Evolutionary conservation across 2,113 vertebrate species (phyloP), one percentile per base, ranked within the genome.

Genomic region (Paradoxurus hermaphroditus): DNA sequence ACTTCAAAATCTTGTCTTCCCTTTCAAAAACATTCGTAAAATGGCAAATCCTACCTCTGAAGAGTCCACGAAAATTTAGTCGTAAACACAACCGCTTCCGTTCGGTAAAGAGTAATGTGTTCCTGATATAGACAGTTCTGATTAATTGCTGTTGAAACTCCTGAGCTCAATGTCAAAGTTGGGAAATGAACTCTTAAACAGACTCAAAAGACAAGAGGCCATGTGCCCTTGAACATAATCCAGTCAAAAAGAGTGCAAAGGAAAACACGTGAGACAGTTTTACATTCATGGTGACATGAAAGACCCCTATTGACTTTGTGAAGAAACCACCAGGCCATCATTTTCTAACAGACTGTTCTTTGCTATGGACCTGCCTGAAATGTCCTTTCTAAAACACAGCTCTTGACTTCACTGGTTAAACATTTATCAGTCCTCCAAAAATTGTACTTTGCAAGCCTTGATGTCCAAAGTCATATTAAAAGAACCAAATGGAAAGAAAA

Each of bases 91-190:
- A 87, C 95, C 4, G 63, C 91, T 98, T 96, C 95, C 97, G 89
- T 97, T 97, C 98, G 98, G 89, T 87, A 78, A 44, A 46, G 96
- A 98, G 98, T 98, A 98, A 98, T 96, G 9, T 44, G 65, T 98
- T 98, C 94, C 94, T 53, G 68, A 96, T 97, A 93, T 0, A 1
- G 90, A 2, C 0, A 97, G 90, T 97, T 98, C 91, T 98, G 97
- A 98, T 96, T 98, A 98, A 98, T 97, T 98, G 94, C 97, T 98
- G 96, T 67, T 87, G 94, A 96, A 98, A 95, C 92, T 97, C 97
- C 91, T 95, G 97, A 98, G 95, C 95, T 97, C 89, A 95, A 97
- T 44, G 95, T 97, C 97, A 97, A 97, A 97, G 95, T 77, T 96
- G 34, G 90, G 91, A 97, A 97, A 1, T 34, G 97, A 96, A 98